Base-by-base conservation (phyloP, 2,888 invertebrate species). In the Halictus quadricinctus region DNA sequence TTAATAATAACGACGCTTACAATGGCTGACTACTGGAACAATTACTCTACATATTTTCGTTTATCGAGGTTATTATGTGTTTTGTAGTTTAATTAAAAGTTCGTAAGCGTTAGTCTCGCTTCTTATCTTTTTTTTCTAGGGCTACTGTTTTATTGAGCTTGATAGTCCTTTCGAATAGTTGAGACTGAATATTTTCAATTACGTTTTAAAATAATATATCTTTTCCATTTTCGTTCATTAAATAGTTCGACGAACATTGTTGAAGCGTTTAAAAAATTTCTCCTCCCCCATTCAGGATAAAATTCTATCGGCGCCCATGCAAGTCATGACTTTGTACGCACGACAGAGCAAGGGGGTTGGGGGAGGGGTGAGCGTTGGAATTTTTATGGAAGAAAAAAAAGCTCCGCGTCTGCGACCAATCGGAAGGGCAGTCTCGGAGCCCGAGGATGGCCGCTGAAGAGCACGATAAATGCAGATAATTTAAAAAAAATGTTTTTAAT, bases 381-480 rank as follows among this genome's bases (percentile, higher is more conserved):
- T 92, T 92, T 92, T 92, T 92, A 91, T 91, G 86, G 83, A 88
- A 88, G 72, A 85, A 88, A 86, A 88, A 91, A 80, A 88, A 86
- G 81, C 81, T 76, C 46, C 50, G 58, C 70, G 78, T 58, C 81
- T 15, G 86, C 69, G 69, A 76, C 74, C 76, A 80, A 87, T 88
- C 77, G 73, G 80, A 81, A 46, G 72, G 66, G 64, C 72, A 70
- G 70, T 21, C 58, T 64, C 21, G 54, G 69, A 76, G 76, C 29
- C 64, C 80, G 25, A 76, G 74, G 74, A 81, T 79, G 73, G 76
- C 25, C 66, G 48, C 15, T 21, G 50, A 25, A 43, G 36, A 15
- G 41, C 60, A 41, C 41, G 69, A 41, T 69, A 54, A 70, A 50
- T 58, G 13, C 48, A 50, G 29, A 64, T 78, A 80, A 79, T 43